A percentile compares a stretch with the other conserved stretches of the same genome.
These are phyloP conservation scores for Sarcophaga variegata DNA, from an alignment of 2,888 invertebrate genomes.

Conservation along the genomic window DNA sequence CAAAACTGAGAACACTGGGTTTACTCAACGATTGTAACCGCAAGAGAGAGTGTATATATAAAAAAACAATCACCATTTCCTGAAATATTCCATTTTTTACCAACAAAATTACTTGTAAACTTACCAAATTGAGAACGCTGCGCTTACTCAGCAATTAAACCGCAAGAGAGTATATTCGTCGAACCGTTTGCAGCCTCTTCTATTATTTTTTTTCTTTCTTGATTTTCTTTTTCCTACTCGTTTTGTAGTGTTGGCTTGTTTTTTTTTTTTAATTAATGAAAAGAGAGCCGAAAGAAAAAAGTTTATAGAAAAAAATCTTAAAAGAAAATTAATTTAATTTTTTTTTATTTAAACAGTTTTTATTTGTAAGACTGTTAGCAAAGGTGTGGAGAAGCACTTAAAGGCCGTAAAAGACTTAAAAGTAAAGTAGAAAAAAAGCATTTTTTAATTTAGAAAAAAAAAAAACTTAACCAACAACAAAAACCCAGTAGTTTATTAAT, in stretches of 20 bases:
- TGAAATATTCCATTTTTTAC: too few species aligned
- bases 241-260: slow-evolving; percentile 31
- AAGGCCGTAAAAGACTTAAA: slow-evolving; percentile 64
- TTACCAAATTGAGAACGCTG: too few species aligned
- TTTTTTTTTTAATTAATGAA: too few species aligned
- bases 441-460: slow-evolving; percentile 51
- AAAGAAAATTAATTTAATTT: not conserved
- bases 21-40: too few species aligned
- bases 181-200: too few species aligned
- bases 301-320: slow-evolving; percentile 13
- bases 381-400: slow-evolving; percentile 56
- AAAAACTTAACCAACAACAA: slow-evolving; percentile 24
- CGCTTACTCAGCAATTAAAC: too few species aligned
- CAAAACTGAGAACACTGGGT: too few species aligned
- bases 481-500: slow-evolving; percentile 56
- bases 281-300: slow-evolving; percentile 7
- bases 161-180: too few species aligned
- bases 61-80: too few species aligned
- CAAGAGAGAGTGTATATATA: too few species aligned
- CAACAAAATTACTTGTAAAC: too few species aligned
- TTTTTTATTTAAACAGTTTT: slow-evolving; percentile 41
- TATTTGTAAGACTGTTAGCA: slow-evolving; percentile 55
- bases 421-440: slow-evolving; percentile 30
- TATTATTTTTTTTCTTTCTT: not conserved
- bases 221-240: not conserved